phyloP scores from a whole-genome alignment of 1,140 invertebrate species.

The Neoseiulus cucumeris region DNA sequence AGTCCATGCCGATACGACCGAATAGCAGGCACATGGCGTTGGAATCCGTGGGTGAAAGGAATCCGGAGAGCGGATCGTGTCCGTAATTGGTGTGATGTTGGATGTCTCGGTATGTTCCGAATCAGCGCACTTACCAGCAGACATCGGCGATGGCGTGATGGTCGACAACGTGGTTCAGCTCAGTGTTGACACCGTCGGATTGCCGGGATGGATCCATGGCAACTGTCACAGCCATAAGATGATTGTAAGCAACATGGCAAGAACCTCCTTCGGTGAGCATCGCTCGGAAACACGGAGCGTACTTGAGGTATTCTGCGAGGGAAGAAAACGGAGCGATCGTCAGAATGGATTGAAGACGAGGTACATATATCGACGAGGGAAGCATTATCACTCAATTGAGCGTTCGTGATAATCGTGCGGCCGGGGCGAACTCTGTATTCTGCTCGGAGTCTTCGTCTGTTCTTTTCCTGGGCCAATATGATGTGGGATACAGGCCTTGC shows the following conservation, averaged over 20 bases:
- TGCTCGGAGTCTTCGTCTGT: no score
- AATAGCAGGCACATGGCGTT: neutral
- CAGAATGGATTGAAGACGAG: no score
- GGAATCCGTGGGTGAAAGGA: no score
- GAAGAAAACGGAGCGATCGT: no score
- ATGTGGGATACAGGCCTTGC: no score
- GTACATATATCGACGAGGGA: no score
- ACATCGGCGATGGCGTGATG: neutral
- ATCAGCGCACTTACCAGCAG: neutral
- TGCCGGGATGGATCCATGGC: neutral
- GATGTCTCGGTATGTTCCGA: no score
- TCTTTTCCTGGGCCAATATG: no score
- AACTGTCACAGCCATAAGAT: neutral
- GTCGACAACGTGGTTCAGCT: neutral
- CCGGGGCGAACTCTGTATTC: no score
- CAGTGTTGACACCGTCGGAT: neutral
- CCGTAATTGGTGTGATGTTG: neutral
- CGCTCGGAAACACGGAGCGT: neutral
- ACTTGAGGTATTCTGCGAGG: neutral
- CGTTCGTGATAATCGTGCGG: no score
- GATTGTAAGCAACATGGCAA: neutral
- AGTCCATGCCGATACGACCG: neutral
- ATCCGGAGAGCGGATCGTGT: no score
- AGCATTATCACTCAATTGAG: no score
- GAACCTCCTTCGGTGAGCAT: neutral